Evolutionary conservation across 2,888 invertebrate species (phyloP).

Genomic region (Epinotia nisella): DNA sequence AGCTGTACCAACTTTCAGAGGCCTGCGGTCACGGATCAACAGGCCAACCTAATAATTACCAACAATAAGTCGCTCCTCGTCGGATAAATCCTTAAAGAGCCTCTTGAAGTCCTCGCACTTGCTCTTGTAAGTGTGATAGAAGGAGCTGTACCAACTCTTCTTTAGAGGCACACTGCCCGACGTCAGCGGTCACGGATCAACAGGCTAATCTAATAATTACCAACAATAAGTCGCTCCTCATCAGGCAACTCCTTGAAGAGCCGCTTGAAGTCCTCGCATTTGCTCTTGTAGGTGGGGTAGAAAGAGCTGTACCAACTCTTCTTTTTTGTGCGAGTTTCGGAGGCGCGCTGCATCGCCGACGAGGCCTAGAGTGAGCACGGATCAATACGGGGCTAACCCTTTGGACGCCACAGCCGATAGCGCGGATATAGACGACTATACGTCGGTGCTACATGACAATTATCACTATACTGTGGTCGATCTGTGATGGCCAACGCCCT

Average conservation of each 20-base stretch:
- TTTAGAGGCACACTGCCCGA: conserved; percentile 86
- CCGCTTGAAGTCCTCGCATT: conserved; percentile 95
- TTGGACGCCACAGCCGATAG: conserved; percentile 22
- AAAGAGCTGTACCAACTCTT: conserved; percentile 94
- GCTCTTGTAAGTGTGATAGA: conserved; percentile 97
- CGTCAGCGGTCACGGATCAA: conserved; percentile 43
- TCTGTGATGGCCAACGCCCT: no score
- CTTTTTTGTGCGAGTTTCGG: conserved; percentile 86
- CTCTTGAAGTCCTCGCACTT: conserved; percentile 96
- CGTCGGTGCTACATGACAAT: no score
- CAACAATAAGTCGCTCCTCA: conserved; percentile 96
- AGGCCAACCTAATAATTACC: conserved; percentile 81
- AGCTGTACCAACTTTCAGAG: conserved; percentile 91
- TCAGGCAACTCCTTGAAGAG: conserved; percentile 96
- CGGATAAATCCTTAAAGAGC: conserved; percentile 95
- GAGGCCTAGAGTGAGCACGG: conserved; percentile 46
- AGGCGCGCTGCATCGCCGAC: conserved; percentile 51
- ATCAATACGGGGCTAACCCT: conserved; percentile 19
- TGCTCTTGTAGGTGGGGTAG: conserved; percentile 96
- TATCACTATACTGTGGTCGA: no score
- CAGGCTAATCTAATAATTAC: conserved; percentile 72
- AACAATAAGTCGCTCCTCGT: conserved; percentile 95
- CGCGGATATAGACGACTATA: no score
- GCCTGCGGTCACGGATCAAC: conserved; percentile 43
- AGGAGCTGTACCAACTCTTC: conserved; percentile 93